These are phyloP conservation scores for Hirtodrosophila trivittata DNA, from an alignment of 2,888 invertebrate species.

Conservation along the genomic window DNA sequence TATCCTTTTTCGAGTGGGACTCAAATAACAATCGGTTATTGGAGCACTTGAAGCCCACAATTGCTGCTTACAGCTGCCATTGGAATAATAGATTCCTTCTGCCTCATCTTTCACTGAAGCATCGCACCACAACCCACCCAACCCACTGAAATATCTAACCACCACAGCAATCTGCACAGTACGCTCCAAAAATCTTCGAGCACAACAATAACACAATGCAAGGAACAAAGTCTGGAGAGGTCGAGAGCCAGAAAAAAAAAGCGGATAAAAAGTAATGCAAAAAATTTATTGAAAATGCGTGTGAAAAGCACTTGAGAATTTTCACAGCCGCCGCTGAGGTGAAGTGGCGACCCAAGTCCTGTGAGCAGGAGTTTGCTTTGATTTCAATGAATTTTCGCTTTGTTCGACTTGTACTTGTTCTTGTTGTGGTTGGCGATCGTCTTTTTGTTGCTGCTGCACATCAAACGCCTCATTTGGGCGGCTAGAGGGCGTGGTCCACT, in stretches of 20 bases:
- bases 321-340: slow-evolving; percentile 37
- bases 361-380: slow-evolving; percentile 36
- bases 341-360: slow-evolving; percentile 44
- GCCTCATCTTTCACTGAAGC: slow-evolving; percentile 1
- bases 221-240: slow-evolving; percentile 7
- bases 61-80: slow-evolving; percentile 23
- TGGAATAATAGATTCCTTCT: slow-evolving; percentile 20
- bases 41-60: slow-evolving; percentile 16
- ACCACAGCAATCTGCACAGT: slow-evolving; percentile 20
- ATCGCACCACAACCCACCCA: neutral
- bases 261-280: neutral
- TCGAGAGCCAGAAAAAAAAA: neutral
- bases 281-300: slow-evolving; percentile 66
- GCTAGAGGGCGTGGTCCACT: slow-evolving; percentile 42
- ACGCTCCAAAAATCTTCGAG: slow-evolving; percentile 12
- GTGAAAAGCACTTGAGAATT: slow-evolving; percentile 49
- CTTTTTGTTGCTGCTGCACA: slow-evolving; percentile 54
- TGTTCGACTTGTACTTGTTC: slow-evolving; percentile 8
- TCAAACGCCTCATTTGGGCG: slow-evolving; percentile 43
- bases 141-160: slow-evolving; percentile 3
- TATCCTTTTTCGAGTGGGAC: neutral
- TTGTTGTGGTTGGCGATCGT: slow-evolving; percentile 45
- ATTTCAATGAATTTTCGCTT: slow-evolving; percentile 33
- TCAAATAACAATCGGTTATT: slow-evolving; percentile 16
- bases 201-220: slow-evolving; percentile 8